Conservation (phyloP, 2,888 invertebrate species). For the Nematopogon swammerdamellus region DNA sequence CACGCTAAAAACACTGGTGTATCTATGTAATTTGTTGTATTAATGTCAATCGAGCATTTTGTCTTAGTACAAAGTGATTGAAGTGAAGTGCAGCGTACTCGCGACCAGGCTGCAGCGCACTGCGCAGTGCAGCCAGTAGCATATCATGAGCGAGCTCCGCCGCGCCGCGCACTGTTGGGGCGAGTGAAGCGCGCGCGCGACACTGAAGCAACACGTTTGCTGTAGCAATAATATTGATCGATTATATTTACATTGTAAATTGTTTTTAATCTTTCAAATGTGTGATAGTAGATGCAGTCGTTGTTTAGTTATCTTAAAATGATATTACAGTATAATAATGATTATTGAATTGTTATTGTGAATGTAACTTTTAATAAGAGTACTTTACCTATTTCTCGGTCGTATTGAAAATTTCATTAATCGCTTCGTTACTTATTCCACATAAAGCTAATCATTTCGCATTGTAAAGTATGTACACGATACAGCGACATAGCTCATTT, state of each 20-base stretch:
- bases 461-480: constrained; percentile 43
- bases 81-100: background rate
- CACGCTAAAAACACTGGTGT: too few species aligned
- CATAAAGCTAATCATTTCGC: constrained; percentile 22
- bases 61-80: constrained; percentile 1
- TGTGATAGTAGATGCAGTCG: constrained; percentile 60
- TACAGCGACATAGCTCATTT: constrained; percentile 42
- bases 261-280: constrained; percentile 57
- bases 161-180: background rate
- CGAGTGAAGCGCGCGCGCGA: constrained; percentile 1
- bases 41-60: constrained; percentile 1
- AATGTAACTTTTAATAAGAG: constrained; percentile 51
- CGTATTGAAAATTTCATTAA: constrained; percentile 9
- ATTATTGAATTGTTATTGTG: constrained; percentile 51
- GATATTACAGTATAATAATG: constrained; percentile 27
- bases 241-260: constrained; percentile 48
- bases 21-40: too few species aligned
- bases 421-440: constrained; percentile 5
- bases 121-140: too few species aligned
- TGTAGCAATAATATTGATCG: constrained; percentile 54
- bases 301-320: constrained; percentile 53
- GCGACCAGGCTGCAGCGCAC: too few species aligned
- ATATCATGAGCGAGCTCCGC: background rate
- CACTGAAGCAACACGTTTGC: constrained; percentile 17
- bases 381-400: constrained; percentile 32